These are phyloP conservation scores for Hydropotes inermis DNA, from an alignment of 2,113 vertebrate genomes.

Conservation along the genomic window DNA sequence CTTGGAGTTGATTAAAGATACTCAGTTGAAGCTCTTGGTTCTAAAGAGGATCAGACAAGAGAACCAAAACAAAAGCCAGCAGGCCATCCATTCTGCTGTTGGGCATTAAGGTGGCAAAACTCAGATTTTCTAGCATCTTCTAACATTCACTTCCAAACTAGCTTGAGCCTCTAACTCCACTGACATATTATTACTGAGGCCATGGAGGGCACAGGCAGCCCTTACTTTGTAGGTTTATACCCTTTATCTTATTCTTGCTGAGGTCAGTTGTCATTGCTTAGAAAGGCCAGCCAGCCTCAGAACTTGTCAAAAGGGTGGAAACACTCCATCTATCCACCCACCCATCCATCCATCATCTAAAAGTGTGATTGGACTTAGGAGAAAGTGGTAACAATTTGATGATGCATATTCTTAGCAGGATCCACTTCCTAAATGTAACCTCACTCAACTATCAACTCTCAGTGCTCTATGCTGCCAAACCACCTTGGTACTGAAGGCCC, in stretches of 20 bases:
- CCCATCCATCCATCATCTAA: not conserved
- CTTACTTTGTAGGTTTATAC: not conserved
- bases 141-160: not conserved
- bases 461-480: not conserved
- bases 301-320: not conserved
- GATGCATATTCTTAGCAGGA: not conserved
- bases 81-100: not conserved
- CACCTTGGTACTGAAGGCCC: not conserved
- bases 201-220: not conserved
- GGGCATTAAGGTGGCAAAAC: not conserved
- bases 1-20: not conserved
- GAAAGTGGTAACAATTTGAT: not conserved
- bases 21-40: not conserved
- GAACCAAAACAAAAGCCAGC: conserved; percentile 6
- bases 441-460: not conserved
- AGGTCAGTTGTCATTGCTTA: not conserved
- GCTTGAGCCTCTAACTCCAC: not conserved
- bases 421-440: not conserved
- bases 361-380: not conserved
- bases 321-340: not conserved
- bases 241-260: not conserved
- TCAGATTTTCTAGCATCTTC: not conserved
- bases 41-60: not conserved
- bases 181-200: not conserved
- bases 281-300: not conserved